Conservation (phyloP, 2,888 invertebrate species). For the Tipula lateralis region DNA sequence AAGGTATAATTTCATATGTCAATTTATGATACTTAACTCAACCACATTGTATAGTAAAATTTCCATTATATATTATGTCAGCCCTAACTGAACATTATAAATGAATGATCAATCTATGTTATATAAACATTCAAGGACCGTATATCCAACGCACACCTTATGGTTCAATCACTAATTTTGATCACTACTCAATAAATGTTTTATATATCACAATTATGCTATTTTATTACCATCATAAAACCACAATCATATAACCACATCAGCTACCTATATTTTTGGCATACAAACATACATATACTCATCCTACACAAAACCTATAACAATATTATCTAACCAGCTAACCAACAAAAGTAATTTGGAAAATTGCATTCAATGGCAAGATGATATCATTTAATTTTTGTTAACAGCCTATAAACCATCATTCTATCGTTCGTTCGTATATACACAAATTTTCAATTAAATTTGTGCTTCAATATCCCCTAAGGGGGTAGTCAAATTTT, state of each 20-base stretch:
- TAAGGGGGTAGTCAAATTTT: conserved; percentile 14
- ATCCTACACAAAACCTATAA: neutral
- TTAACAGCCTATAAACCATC: conserved; percentile 9
- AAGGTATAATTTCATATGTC: no score
- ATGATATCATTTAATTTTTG: conserved; percentile 19
- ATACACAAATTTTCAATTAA: neutral
- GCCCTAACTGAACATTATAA: neutral
- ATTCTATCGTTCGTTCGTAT: neutral
- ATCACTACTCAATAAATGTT: neutral
- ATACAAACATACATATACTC: neutral
- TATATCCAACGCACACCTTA: neutral
- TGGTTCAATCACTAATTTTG: neutral
- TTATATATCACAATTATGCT: neutral
- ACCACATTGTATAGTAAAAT: no score
- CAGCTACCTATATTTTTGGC: neutral
- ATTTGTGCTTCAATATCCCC: neutral
- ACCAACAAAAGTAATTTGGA: neutral
- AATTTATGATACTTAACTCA: no score
- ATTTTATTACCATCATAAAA: neutral
- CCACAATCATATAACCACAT: neutral
- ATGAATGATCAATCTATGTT: neutral
- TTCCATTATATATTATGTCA: no score
- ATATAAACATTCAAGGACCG: neutral
- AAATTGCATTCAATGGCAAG: conserved; percentile 19
- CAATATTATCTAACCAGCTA: neutral